phyloP scores from a whole-genome alignment of 2,797 vertebrate species.

The Aeoliscus strigatus region DNA sequence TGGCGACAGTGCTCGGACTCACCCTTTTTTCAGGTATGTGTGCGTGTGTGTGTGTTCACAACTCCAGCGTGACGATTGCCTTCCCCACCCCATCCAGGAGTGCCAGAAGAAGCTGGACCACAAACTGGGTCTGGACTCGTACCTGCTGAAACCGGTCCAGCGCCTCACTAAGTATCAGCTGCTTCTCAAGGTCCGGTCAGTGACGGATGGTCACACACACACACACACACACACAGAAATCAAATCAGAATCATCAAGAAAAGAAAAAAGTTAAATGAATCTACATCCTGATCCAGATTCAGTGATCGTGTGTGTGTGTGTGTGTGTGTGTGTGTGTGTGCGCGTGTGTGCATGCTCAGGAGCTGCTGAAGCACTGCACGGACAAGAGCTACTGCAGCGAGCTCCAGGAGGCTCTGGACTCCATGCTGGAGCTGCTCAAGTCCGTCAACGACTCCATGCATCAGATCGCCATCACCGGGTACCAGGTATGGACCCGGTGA shows the following conservation, averaged over 20 bases:
- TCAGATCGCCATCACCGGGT: conserved; percentile 97
- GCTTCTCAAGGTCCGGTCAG: conserved; percentile 83
- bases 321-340: too few relatives aligned
- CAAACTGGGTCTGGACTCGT: conserved; percentile 96
- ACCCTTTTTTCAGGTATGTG: conserved; percentile 89
- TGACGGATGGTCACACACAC: too few relatives aligned
- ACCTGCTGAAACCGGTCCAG: conserved; percentile 96
- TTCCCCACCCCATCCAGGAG: conserved; percentile 75
- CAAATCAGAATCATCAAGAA: too few relatives aligned
- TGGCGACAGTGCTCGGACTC: conserved; percentile 97
- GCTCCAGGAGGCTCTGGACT: conserved; percentile 90
- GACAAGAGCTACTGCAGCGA: conserved; percentile 87
- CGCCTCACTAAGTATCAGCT: conserved; percentile 98
- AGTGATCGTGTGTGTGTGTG: too few relatives aligned
- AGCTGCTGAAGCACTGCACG: conserved; percentile 93
- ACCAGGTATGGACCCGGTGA: conserved; percentile 87
- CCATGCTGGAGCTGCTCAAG: conserved; percentile 95
- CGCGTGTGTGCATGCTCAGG: conserved; percentile 65
- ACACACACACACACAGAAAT: too few relatives aligned
- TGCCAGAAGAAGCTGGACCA: conserved; percentile 96
- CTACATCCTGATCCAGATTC: too few relatives aligned
- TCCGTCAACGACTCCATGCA: conserved; percentile 99
- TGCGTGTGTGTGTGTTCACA: too few relatives aligned
- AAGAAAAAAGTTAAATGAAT: too few relatives aligned
- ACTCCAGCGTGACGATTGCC: too few relatives aligned